Evolutionary conservation across 2,113 vertebrate species (phyloP), one percentile per base, ranked within the genome.

Genomic region (Spheniscus mendiculus): DNA sequence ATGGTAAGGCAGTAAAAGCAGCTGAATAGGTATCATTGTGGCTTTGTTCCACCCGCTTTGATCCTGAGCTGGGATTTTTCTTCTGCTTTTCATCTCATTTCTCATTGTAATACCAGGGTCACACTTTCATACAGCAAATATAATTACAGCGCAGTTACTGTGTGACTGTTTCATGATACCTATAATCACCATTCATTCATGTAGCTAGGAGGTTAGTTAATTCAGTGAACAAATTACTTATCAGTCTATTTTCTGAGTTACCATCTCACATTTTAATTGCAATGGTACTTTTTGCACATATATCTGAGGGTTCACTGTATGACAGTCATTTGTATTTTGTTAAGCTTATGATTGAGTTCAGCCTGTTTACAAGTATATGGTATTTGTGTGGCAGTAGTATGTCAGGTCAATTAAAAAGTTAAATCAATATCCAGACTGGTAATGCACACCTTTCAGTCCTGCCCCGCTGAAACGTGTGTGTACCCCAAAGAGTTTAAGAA

Each of bases 81-180:
- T 83, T 74, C 69, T 83, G 47, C 61, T 93, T 94, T 93, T 95
- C 78, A 73, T 87, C 49, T 86, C 38, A 55, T 83, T 93, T 95
- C 59, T 93, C 70, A 66, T 29, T 83, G 74, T 91, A 96, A 86
- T 80, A 90, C 56, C 38, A 77, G 42, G 74, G 87, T 93, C 82
- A 93, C 19, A 8, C 58, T 88, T 90, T 83, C 73, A 88, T 86
- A 62, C 27, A 80, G 87, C 78, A 93, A 91, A 88, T 91, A 80
- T 91, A 97, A 97, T 95, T 94, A 94, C 78, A 77, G 62, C 10
- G 8, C 71, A 71, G 66, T 90, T 95, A 94, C 66, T 36, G 29
- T 71, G 32, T 83, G 82, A 85, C 74, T 58, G 49, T 83, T 95
- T 70, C 63, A 47, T 83, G 74, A 96, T 94, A 96, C 81, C 93